Percentiles rank a stretch among this genome's conserved stretches.
phyloP scores from a whole-genome alignment of 2,113 vertebrate genomes.

The Carassius carassius region DNA sequence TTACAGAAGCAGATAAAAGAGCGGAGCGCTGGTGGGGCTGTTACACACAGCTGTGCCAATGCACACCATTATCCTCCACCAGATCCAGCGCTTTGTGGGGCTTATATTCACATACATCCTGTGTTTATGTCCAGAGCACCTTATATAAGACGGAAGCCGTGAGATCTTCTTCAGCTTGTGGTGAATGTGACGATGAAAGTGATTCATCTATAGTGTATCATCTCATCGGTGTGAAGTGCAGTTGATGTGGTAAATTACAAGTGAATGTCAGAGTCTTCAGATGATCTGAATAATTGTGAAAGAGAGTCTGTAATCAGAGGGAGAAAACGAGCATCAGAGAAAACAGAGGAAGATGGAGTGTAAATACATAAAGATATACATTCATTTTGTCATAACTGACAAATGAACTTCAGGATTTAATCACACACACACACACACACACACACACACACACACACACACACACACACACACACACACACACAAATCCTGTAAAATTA shows the following conservation, averaged over 20 bases:
- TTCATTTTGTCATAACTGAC: too few relatives aligned
- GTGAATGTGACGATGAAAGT: not conserved
- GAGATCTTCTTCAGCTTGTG: not conserved
- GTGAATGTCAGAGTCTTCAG: constrained; percentile 3
- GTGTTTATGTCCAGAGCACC: constrained; percentile 42
- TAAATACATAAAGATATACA: not conserved
- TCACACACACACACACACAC: too few relatives aligned
- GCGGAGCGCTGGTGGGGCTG: constrained; percentile 59
- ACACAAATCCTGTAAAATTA: too few relatives aligned
- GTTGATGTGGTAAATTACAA: constrained; percentile 31
- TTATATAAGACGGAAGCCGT: constrained; percentile 46
- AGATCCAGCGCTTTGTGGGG: constrained; percentile 52
- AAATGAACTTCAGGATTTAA: too few relatives aligned
- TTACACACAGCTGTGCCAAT: constrained; percentile 78
- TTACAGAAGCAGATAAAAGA: constrained; percentile 74
- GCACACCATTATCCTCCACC: constrained; percentile 58
- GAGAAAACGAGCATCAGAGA: not conserved
- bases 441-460: too few relatives aligned
- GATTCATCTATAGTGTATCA: not conserved
- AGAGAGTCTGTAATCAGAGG: not conserved
- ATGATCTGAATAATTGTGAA: not conserved
- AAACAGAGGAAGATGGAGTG: not conserved
- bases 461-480: too few relatives aligned
- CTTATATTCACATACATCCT: constrained; percentile 39
- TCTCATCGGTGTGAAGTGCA: constrained; percentile 16